phyloP scores from a whole-genome alignment of 1,140 invertebrate species.

The Penaeus japonicus region DNA sequence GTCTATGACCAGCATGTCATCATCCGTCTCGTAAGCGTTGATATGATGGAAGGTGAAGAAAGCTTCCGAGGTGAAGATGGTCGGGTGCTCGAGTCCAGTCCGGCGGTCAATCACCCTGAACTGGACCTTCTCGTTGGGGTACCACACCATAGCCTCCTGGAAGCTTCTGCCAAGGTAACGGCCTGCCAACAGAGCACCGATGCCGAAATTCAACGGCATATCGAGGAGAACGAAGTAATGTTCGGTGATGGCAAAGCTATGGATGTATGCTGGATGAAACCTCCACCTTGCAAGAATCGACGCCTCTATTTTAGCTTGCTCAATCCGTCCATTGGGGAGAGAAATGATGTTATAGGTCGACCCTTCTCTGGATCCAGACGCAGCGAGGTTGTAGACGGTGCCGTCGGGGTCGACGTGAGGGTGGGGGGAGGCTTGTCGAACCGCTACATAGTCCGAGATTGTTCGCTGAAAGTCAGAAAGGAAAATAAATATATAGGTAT shows the following conservation, averaged over 20 bases:
- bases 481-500: no score
- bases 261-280: constrained; percentile 63
- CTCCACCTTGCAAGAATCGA: constrained; percentile 61
- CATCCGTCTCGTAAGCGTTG: constrained; percentile 66
- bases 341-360: constrained; percentile 60
- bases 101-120: constrained; percentile 65
- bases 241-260: constrained; percentile 69
- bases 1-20: constrained; percentile 54
- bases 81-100: constrained; percentile 63
- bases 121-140: constrained; percentile 38
- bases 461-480: constrained; percentile 71
- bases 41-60: constrained; percentile 57
- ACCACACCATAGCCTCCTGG: not conserved
- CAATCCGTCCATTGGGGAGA: constrained; percentile 66
- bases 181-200: not conserved
- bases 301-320: constrained; percentile 55
- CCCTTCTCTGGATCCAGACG: not conserved
- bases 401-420: constrained; percentile 61
- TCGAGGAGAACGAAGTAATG: constrained; percentile 68
- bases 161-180: not conserved
- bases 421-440: constrained; percentile 62
- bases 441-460: constrained; percentile 68
- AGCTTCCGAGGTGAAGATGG: constrained; percentile 27
- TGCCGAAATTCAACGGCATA: constrained; percentile 61
- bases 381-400: constrained; percentile 60